Percentiles rank a stretch among this genome's conserved stretches.
Evolutionary conservation across 1,140 invertebrate species (phyloP).

Genomic region (Scaptomyza graminum): DNA sequence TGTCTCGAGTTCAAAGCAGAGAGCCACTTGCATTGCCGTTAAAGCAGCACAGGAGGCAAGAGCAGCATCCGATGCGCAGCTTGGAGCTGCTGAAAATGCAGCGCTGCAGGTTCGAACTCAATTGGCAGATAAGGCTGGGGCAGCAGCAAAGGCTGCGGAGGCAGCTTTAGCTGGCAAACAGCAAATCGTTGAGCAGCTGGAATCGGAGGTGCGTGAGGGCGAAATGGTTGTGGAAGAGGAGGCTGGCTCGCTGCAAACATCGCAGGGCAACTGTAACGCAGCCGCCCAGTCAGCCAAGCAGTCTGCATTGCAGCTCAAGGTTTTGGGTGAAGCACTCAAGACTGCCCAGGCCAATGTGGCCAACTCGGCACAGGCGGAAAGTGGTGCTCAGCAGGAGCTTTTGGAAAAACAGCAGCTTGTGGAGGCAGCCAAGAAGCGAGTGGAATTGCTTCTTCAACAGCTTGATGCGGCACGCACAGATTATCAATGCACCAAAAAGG

Average conservation of each 20-base stretch:
- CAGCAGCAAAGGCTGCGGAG: conserved; percentile 88
- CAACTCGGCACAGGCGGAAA: conserved; percentile 86
- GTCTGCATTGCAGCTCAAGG: conserved; percentile 84
- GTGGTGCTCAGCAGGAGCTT: conserved; percentile 85
- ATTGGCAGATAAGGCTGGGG: conserved; percentile 87
- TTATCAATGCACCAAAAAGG: conserved; percentile 86
- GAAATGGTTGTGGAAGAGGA: conserved; percentile 87
- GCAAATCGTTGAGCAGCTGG: conserved; percentile 86
- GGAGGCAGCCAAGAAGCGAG: conserved; percentile 86
- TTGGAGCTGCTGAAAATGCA: conserved; percentile 86
- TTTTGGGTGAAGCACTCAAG: conserved; percentile 30
- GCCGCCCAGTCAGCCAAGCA: conserved; percentile 86
- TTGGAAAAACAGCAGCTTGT: conserved; percentile 87
- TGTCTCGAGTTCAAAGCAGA: conserved; percentile 7
- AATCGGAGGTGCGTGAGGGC: conserved; percentile 86
- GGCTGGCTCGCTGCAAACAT: conserved; percentile 85
- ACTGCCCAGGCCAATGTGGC: conserved; percentile 85
- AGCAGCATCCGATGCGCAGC: conserved; percentile 87
- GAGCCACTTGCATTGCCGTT: conserved; percentile 86
- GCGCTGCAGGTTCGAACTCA: conserved; percentile 88
- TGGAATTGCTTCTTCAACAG: conserved; percentile 86
- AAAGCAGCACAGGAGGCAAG: conserved; percentile 88
- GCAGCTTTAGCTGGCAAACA: conserved; percentile 87
- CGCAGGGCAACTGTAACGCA: conserved; percentile 86
- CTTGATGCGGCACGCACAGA: conserved; percentile 86